A percentile compares a stretch with the other conserved stretches of the same genome.
Conservation (phyloP, 2,113 vertebrate genomes). For the Ceyx cyanopectus region DNA sequence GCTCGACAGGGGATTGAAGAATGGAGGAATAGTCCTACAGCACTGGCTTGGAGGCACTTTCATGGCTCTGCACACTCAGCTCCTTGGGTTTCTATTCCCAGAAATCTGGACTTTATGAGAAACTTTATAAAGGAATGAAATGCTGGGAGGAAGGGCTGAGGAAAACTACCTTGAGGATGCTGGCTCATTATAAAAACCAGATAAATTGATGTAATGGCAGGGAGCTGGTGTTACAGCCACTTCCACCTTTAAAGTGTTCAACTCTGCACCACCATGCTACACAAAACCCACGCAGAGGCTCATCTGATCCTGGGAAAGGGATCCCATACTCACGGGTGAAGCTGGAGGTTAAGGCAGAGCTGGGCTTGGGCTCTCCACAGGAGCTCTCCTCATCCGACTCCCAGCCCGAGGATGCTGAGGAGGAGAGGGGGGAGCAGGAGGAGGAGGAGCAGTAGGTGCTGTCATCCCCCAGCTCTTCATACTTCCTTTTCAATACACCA, state of each 20-base stretch:
- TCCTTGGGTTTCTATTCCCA: not conserved
- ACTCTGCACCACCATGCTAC: not conserved
- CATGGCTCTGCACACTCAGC: not conserved
- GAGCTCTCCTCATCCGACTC: conserved; percentile 89
- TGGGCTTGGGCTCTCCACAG: conserved; percentile 80
- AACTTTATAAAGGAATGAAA: not conserved
- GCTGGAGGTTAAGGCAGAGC: conserved; percentile 77
- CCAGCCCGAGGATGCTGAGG: conserved; percentile 85
- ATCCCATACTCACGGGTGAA: conserved; percentile 86
- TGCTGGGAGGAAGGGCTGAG: not conserved
- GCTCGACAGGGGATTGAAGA: not conserved
- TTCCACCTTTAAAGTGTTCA: not conserved
- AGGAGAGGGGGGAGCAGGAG: conserved; percentile 87
- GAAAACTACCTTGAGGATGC: not conserved
- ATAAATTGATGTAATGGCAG: not conserved
- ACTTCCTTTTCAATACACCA: conserved; percentile 93
- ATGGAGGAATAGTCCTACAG: not conserved
- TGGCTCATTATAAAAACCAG: not conserved
- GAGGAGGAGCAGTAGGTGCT: conserved; percentile 86
- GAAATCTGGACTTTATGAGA: not conserved
- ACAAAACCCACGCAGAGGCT: rapidly evolving
- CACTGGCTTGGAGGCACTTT: not conserved
- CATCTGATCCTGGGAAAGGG: not conserved
- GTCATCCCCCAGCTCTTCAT: conserved; percentile 92
- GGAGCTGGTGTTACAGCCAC: rapidly evolving